Evolutionary conservation across 2,113 vertebrate genomes (phyloP).

Genomic region (Tragelaphus imberbis): DNA sequence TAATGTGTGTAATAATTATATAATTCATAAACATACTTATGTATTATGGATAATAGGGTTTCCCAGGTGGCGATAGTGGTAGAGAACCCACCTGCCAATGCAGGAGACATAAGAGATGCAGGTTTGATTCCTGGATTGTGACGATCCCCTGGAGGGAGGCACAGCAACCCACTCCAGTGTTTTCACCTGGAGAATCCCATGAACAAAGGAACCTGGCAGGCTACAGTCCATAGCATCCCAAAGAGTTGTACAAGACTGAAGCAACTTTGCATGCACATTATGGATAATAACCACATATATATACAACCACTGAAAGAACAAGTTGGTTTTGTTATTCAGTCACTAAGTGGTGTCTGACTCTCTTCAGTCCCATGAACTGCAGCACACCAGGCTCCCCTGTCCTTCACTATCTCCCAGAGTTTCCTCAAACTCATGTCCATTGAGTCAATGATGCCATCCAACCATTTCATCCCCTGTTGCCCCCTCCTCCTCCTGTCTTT

Average conservation of each 20-base stretch:
- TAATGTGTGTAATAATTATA: neutral
- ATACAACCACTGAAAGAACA: neutral
- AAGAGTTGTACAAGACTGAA: neutral
- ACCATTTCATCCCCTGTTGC: neutral
- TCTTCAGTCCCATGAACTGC: neutral
- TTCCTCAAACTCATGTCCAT: neutral
- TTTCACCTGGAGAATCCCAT: neutral
- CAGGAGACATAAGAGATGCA: neutral
- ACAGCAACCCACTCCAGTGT: neutral
- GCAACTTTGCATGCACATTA: neutral
- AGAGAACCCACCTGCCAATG: neutral
- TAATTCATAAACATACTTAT: neutral
- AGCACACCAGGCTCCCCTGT: neutral
- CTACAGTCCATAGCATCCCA: rapidly evolving
- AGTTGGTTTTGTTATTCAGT: neutral
- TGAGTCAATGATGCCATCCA: neutral
- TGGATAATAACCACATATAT: neutral
- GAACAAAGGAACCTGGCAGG: neutral
- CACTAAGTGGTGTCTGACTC: neutral
- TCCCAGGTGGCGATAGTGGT: neutral
- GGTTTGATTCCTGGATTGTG: neutral
- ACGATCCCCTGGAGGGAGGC: neutral
- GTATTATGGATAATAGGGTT: neutral
- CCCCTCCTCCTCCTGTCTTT: neutral
- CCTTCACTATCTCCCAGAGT: neutral